Evolutionary conservation across 2,888 invertebrate species (phyloP), one percentile per base, ranked within the genome.

Genomic region (Chrysotoxum bicinctum): DNA sequence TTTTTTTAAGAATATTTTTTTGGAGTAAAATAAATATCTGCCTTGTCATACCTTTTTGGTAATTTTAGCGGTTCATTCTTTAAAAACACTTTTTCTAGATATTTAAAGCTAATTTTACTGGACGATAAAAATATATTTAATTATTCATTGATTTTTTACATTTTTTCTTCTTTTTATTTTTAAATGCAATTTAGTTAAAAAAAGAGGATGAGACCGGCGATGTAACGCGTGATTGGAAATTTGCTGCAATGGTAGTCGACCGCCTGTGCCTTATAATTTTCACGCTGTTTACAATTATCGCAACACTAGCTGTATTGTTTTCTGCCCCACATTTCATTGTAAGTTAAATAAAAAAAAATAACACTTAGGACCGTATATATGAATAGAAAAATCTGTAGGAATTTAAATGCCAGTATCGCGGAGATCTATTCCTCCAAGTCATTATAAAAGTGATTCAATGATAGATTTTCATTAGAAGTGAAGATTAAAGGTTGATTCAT

Each of bases 241-340:
- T 98, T 93, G 98, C 98, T 92, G 98, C 98, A 93, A 98, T 98
- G 98, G 98, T 99, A 93, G 98, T 99, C 93, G 99, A 99, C 95
- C 96, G 98, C 94, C 95, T 98, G 95, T 99, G 99, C 96, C 97
- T 99, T 95, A 98, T 98, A 94, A 96, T 98, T 94, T 99, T 99
- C 96, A 97, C 98, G 93, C 95, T 97, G 93, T 98, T 98, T 95
- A 98, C 98, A 93, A 97, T 98, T 94, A 96, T 98, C 93, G 97
- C 98, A 93, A 98, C 98, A 92, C 95, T 98, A 94, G 97, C 97
- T 93, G 98, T 98, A 94, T 95, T 98, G 92, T 96, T 97, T 93
- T 97, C 97, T 92, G 98, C 98, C 92, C 98, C 98, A 90, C 98
- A 98, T 94, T 97, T 97, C 93, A 97, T 97, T 94, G 97, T 97